Conservation (phyloP, 2,113 vertebrate species). For the Naja naja region DNA sequence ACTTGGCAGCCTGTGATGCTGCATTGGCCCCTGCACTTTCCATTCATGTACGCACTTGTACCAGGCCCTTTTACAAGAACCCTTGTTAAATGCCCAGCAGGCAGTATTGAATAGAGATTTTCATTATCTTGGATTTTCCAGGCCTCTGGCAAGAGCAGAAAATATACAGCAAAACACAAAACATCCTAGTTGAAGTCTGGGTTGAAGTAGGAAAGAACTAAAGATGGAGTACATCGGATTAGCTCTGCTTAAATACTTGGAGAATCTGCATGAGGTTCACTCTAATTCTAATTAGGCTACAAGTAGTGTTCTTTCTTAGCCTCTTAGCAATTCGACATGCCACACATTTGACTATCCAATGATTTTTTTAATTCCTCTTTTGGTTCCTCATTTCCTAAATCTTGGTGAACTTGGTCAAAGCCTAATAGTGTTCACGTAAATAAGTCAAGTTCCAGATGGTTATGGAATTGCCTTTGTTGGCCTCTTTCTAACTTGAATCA, state of each 20-base stretch:
- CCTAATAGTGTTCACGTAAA: not conserved
- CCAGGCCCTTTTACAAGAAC: conserved; percentile 69
- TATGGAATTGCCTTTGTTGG: not conserved
- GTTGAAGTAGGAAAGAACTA: conserved; percentile 64
- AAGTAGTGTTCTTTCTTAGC: not conserved
- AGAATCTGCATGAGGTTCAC: not conserved
- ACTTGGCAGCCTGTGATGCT: conserved; percentile 71
- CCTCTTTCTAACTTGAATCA: not conserved
- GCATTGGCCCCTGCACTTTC: conserved; percentile 71
- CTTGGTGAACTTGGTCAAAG: not conserved
- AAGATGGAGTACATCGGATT: conserved; percentile 55
- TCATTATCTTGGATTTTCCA: conserved; percentile 70
- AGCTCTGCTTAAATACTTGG: conserved; percentile 42
- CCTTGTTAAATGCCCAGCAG: conserved; percentile 78
- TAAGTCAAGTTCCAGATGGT: too few species aligned
- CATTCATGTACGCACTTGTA: conserved; percentile 73
- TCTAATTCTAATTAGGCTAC: conserved; percentile 3
- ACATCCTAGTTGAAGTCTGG: conserved; percentile 64
- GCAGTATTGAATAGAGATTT: conserved; percentile 74
- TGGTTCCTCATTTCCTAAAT: not conserved
- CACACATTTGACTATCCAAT: not conserved
- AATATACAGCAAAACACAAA: conserved; percentile 68
- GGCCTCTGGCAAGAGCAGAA: conserved; percentile 69
- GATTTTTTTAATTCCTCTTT: not conserved
- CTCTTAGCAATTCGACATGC: not conserved